A percentile compares a stretch with the other conserved stretches of the same genome.
These are phyloP conservation scores for Epistrophella euchroma DNA, from an alignment of 2,888 invertebrate genomes.

Conservation along the genomic window DNA sequence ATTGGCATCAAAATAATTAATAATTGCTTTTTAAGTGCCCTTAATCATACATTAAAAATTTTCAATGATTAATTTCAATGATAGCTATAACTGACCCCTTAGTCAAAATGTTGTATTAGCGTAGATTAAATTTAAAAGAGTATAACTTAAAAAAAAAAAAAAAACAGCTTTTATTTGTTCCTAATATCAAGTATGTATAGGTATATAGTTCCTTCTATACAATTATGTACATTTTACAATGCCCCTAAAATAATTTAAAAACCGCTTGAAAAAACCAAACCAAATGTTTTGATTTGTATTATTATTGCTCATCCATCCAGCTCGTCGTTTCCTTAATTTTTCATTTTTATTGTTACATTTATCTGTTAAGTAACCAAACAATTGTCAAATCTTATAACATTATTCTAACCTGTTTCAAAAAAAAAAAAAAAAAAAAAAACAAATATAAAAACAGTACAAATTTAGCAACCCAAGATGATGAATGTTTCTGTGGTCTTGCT, in stretches of 20 bases:
- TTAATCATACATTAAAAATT: too few species aligned
- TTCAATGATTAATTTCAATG: too few species aligned
- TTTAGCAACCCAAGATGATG: constrained; percentile 9
- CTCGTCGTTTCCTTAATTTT: constrained; percentile 3
- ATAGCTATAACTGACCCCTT: too few species aligned
- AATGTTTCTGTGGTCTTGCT: constrained; percentile 30
- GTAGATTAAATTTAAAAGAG: too few species aligned
- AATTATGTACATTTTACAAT: neutral
- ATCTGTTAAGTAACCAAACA: constrained; percentile 35
- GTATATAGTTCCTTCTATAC: too few species aligned
- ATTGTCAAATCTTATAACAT: constrained; percentile 17
- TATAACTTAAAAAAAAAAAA: too few species aligned
- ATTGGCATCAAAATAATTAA: too few species aligned
- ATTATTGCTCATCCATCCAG: constrained; percentile 10
- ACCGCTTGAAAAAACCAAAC: too few species aligned
- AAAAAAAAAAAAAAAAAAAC: neutral
- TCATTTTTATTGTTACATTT: constrained; percentile 11
- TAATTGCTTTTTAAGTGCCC: too few species aligned
- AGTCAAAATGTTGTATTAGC: too few species aligned
- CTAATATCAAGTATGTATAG: too few species aligned
- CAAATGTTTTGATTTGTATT: neutral
- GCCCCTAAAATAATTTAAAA: neutral
- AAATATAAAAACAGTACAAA: neutral
- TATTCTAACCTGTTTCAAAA: constrained; percentile 4
- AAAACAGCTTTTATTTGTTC: too few species aligned